Evolutionary conservation across 2,888 invertebrate genomes (phyloP).

Genomic region (Agrochola lychnidis): DNA sequence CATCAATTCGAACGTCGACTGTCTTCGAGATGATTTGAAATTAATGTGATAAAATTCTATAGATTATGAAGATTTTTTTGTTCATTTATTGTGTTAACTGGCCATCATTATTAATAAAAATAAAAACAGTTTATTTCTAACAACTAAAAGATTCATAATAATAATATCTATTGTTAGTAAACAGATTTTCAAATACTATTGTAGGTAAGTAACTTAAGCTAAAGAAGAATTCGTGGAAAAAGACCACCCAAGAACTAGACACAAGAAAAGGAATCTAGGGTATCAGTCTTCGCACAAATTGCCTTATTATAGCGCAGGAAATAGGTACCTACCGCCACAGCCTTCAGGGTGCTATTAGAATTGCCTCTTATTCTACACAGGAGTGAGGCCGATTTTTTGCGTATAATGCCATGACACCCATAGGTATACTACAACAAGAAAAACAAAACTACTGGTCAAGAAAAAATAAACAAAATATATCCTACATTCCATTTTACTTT

Average conservation of each 20-base stretch:
- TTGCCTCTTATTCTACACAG: not conserved
- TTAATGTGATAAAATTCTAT: constrained; percentile 1
- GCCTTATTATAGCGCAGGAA: not conserved
- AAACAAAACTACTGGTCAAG: not conserved
- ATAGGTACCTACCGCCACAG: not conserved
- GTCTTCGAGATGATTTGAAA: constrained; percentile 19
- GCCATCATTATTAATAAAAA: no score
- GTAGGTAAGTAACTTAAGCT: not conserved
- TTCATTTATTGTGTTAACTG: not conserved
- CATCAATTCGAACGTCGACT: constrained; percentile 36
- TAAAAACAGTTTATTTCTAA: no score
- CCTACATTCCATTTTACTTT: constrained; percentile 4
- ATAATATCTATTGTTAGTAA: no score
- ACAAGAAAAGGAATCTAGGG: not conserved
- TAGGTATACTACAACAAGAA: no score
- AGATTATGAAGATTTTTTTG: not conserved
- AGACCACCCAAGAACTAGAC: not conserved
- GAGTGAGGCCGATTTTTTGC: not conserved
- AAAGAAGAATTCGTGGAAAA: not conserved
- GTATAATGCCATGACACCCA: not conserved
- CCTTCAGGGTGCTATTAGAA: not conserved
- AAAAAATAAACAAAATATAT: not conserved
- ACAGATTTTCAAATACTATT: not conserved
- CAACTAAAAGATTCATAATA: no score
- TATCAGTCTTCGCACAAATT: not conserved